These are phyloP conservation scores for Ophthalmolycus amberensis DNA, from an alignment of 2,113 vertebrate genomes.

Conservation along the genomic window DNA sequence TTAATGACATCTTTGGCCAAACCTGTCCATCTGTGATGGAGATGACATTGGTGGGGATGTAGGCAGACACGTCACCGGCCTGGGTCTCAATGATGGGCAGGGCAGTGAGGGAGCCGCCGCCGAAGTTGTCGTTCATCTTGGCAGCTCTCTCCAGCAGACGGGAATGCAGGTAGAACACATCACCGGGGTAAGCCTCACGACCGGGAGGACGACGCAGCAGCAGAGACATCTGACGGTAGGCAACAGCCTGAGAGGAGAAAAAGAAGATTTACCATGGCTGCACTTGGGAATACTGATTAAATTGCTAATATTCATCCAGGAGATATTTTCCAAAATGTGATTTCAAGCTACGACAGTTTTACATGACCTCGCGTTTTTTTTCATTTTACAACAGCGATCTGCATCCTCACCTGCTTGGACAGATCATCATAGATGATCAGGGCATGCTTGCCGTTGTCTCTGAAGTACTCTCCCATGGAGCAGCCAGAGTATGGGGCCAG, in stretches of 20 bases:
- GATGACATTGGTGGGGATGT: conserved; percentile 99
- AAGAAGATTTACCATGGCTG: neutral
- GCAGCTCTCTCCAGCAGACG: conserved; percentile 97
- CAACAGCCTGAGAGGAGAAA: conserved; percentile 87
- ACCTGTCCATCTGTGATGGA: conserved; percentile 99
- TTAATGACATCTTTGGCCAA: neutral
- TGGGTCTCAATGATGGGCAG: conserved; percentile 99
- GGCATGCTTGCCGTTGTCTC: conserved; percentile 97
- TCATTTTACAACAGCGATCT: neutral
- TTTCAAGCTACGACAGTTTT: neutral
- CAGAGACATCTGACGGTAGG: conserved; percentile 99
- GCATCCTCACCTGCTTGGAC: conserved; percentile 92
- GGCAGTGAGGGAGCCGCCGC: conserved; percentile 95
- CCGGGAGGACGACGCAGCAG: conserved; percentile 96
- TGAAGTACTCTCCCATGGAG: conserved; percentile 99
- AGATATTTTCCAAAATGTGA: neutral
- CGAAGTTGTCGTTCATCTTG: conserved; percentile 98
- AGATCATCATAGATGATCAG: conserved; percentile 99
- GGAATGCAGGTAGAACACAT: conserved; percentile 99
- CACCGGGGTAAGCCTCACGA: conserved; percentile 96
- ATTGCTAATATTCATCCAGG: neutral
- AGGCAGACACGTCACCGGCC: conserved; percentile 98
- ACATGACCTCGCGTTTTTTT: neutral
- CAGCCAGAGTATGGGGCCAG: conserved; percentile 98
- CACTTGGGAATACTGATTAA: neutral